Base-by-base conservation (phyloP, 2,797 vertebrate genomes). In the Corythornis leucogaster region DNA sequence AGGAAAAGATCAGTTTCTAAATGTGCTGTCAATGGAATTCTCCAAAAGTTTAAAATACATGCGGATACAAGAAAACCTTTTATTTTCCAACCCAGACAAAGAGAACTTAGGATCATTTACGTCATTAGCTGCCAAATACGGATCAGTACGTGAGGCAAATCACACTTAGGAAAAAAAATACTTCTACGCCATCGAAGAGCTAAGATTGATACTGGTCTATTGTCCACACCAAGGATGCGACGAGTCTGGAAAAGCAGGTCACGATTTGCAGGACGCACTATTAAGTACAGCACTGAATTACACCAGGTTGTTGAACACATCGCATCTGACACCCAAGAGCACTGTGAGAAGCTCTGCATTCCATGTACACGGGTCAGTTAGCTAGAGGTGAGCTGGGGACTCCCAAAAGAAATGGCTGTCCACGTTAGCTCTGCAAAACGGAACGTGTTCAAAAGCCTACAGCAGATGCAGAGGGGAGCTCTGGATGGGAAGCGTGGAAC, bases 91-190 rank as follows among this genome's bases (percentile, higher is more conserved):
- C 73, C 84, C 31, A 19, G 91, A 96, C 89, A 25, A 83, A 71
- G 43, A 81, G 92, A 85, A 96, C 67, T 68, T 22, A 74, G 4
- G 74, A 85, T 87, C 93, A 62, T 50, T 85, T 33, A 88, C 17
- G 3, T 85, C 92, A 69, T 84, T 93, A 95, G 96, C 96, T 96
- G 96, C 97, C 95, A 87, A 90, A 96, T 88, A 92, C 50, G 1
- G 87, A 92, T 70, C 86, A 74, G 81, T 38, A 83, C 51, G 76
- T 30, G 77, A 82, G 62, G 89, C 87, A 71, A 93, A 70, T 57
- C 94, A 94, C 92, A 91, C 63, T 57, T 5, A 78, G 70, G 40
- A 80, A 84, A 35, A 35, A 38, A 38, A 5, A 38, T 38, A 38
- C 64, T 83, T 90, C 54, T 12, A 89, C 57, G 8, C 67, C 94